Conservation (phyloP, 2,888 invertebrate genomes). For the Caenorhabditis wallacei region DNA sequence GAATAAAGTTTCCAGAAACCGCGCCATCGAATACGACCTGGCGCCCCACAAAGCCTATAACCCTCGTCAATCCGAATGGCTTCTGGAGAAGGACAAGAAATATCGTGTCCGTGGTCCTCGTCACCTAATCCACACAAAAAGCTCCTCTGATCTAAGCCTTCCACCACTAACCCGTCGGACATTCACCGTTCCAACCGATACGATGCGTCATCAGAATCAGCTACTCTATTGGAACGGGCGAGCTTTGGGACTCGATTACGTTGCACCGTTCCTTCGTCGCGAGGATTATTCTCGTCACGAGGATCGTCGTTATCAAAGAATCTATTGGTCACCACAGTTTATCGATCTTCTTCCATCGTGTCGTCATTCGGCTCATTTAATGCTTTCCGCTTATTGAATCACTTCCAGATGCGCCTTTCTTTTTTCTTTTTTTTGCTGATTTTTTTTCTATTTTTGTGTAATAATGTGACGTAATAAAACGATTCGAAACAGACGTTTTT, state of each 20-base stretch:
- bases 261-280: conserved; percentile 75
- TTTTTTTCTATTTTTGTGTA: no score
- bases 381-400: conserved; percentile 79
- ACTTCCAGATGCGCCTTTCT: conserved; percentile 49
- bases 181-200: conserved; percentile 68
- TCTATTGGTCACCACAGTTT: conserved; percentile 77
- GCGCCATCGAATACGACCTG: conserved; percentile 73
- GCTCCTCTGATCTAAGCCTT: conserved; percentile 64
- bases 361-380: conserved; percentile 77
- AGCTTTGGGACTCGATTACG: conserved; percentile 77
- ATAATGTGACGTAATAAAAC: no score
- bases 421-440: conserved; percentile 27
- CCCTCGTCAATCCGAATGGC: conserved; percentile 79
- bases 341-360: conserved; percentile 76
- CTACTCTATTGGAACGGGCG: conserved; percentile 79
- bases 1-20: conserved; percentile 76
- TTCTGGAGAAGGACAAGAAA: conserved; percentile 69
- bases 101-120: conserved; percentile 61
- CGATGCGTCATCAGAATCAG: conserved; percentile 76
- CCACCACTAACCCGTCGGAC: conserved; percentile 68
- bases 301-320: conserved; percentile 74
- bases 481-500: no score
- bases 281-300: conserved; percentile 51
- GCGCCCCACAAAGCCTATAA: conserved; percentile 78
- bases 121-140: conserved; percentile 61